phyloP scores from a whole-genome alignment of 2,888 invertebrate genomes.

The Gisinianus flammeolus region DNA sequence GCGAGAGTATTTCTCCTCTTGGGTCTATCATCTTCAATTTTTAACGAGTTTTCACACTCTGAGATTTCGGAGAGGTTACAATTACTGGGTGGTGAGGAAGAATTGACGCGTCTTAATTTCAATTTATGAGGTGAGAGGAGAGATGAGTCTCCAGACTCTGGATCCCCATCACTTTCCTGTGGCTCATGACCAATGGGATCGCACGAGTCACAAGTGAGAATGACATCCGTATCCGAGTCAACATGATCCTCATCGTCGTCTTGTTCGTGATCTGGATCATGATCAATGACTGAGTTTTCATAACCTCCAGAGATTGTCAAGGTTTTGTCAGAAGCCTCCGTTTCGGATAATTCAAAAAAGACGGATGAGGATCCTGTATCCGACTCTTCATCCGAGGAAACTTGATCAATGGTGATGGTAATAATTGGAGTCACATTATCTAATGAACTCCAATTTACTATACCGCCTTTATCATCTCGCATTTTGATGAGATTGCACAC shows the following conservation, averaged over 20 bases:
- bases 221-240: neutral
- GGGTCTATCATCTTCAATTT: slow-evolving; percentile 54
- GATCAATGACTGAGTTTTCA: slow-evolving; percentile 9
- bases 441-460: slow-evolving; percentile 28
- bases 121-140: slow-evolving; percentile 41
- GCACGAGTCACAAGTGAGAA: slow-evolving; percentile 1
- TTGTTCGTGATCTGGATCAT: neutral
- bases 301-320: neutral
- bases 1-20: slow-evolving; percentile 57
- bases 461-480: slow-evolving; percentile 34
- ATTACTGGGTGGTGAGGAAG: slow-evolving; percentile 50
- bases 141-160: slow-evolving; percentile 27
- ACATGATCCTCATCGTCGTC: neutral
- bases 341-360: slow-evolving; percentile 25
- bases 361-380: slow-evolving; percentile 43
- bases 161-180: slow-evolving; percentile 25
- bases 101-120: slow-evolving; percentile 49
- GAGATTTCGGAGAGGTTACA: slow-evolving; percentile 54
- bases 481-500: slow-evolving; percentile 28
- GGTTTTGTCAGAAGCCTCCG: neutral
- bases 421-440: slow-evolving; percentile 50
- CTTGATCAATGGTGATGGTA: slow-evolving; percentile 56
- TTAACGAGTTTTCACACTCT: slow-evolving; percentile 49
- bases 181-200: neutral
- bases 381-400: slow-evolving; percentile 49